Conservation (phyloP, 2,113 vertebrate species). For the Sturnus vulgaris region DNA sequence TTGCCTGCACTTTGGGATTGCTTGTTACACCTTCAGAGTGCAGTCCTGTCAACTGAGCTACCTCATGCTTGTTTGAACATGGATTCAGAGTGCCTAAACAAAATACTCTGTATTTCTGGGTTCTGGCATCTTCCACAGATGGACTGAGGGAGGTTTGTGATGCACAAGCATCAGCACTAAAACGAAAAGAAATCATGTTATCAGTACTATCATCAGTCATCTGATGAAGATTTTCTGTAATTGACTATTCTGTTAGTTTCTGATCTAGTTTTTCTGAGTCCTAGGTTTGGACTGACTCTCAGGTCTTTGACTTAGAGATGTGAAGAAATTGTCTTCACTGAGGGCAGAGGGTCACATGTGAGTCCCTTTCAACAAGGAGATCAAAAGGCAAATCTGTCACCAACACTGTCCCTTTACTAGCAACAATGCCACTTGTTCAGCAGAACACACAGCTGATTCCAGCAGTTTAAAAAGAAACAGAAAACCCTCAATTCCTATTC, state of each 20-base stretch:
- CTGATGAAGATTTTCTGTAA: not conserved
- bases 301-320: not conserved
- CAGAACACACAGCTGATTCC: not conserved
- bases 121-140: not conserved
- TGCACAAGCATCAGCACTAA: not conserved
- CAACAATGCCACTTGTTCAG: not conserved
- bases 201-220: not conserved
- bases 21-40: not conserved
- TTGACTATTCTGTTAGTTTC: not conserved
- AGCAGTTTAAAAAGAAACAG: not conserved
- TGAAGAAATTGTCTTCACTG: not conserved
- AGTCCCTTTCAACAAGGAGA: not conserved
- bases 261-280: not conserved
- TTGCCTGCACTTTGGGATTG: not conserved
- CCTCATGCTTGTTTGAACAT: not conserved
- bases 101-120: not conserved
- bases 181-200: not conserved
- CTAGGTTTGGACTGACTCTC: not conserved
- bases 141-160: not conserved
- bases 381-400: not conserved
- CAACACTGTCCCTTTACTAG: not conserved
- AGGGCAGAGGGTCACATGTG: not conserved
- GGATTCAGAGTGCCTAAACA: not conserved
- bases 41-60: not conserved
- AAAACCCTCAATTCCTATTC: not conserved